Evolutionary conservation across 2,888 invertebrate species (phyloP), one percentile per base, ranked within the genome.

Genomic region (Spilarctia lutea): DNA sequence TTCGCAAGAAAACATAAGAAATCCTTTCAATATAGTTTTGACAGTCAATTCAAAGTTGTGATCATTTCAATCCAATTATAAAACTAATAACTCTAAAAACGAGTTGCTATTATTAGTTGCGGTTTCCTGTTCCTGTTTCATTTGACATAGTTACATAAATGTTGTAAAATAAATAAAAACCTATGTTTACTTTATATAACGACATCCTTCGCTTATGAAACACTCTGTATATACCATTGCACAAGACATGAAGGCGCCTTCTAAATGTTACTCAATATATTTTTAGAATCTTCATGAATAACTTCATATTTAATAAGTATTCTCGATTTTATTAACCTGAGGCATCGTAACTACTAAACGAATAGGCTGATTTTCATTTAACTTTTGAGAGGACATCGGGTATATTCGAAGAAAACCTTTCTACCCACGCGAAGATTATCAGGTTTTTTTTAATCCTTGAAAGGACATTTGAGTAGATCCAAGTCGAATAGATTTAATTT

Each of bases 291-390:
- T 76, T 75, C 73, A 69, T 73, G 42, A 75, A 77, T 72, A 84
- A 78, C 75, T 81, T 72, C 8, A 52, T 71, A 45, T 72, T 39
- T 68, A 71, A 71, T 75, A 75, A 75, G 76, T 68, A 72, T 73
- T 75, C 68, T 74, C 79, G 77, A 81, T 80, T 79, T 75, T 83
- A 87, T 85, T n/a, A 11, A 56, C 24, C 10, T 56, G n/a, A 24
- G n/a, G 10, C 52, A 56, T 24, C 52, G 24, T 56, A 56, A 11
- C n/a, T 56, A 2, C 11, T n/a, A n/a, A 56, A 56, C 8, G 10
- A 0, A 11, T 56, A 11, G 11, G 11, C 3, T 2, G 52, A 56
- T n/a, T 56, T n/a, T 56, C 24, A n/a, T 56, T 24, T n/a, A 1
- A 52, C 8, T 56, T 11, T 56, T 10, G n/a, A 56, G 11, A 56